Evolutionary conservation across 2,888 invertebrate genomes (phyloP).

Genomic region (Aelia acuminata): DNA sequence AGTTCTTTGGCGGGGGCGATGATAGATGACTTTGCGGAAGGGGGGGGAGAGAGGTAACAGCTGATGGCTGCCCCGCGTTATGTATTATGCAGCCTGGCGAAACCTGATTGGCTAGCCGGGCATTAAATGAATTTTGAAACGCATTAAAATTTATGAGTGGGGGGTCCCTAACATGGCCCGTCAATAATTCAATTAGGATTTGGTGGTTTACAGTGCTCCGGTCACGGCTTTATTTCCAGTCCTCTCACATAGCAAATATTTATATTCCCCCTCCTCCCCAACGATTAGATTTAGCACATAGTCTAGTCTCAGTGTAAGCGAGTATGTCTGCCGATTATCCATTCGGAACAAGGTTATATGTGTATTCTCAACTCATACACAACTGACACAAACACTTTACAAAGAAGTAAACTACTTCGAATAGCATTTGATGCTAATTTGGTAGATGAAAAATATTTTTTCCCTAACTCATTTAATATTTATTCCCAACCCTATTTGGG

Average conservation of each 20-base stretch:
- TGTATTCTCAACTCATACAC: background rate
- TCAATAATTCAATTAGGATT: constrained; percentile 51
- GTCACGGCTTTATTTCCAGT: constrained; percentile 41
- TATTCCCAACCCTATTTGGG: too few relatives aligned
- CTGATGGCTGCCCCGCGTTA: constrained; percentile 2
- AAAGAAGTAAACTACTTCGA: too few relatives aligned
- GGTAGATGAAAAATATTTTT: background rate
- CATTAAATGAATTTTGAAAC: constrained; percentile 50
- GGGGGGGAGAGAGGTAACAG: background rate
- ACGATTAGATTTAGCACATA: background rate
- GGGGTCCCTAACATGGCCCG: constrained; percentile 41
- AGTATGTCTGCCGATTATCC: background rate
- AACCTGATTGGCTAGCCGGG: constrained; percentile 40
- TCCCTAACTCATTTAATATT: too few relatives aligned
- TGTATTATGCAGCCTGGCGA: constrained; percentile 33
- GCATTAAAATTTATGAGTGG: constrained; percentile 49
- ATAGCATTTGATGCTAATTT: too few relatives aligned
- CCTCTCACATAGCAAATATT: constrained; percentile 24
- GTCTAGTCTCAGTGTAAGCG: background rate
- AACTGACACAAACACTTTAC: background rate
- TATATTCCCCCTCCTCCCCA: background rate
- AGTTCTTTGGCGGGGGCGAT: background rate
- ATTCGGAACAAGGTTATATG: background rate
- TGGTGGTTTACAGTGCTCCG: constrained; percentile 18
- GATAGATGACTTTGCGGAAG: background rate